Percentiles rank a stretch among this genome's conserved stretches.
These are phyloP conservation scores for Druceiella hillmani DNA, from an alignment of 2,888 invertebrate genomes.

Conservation along the genomic window DNA sequence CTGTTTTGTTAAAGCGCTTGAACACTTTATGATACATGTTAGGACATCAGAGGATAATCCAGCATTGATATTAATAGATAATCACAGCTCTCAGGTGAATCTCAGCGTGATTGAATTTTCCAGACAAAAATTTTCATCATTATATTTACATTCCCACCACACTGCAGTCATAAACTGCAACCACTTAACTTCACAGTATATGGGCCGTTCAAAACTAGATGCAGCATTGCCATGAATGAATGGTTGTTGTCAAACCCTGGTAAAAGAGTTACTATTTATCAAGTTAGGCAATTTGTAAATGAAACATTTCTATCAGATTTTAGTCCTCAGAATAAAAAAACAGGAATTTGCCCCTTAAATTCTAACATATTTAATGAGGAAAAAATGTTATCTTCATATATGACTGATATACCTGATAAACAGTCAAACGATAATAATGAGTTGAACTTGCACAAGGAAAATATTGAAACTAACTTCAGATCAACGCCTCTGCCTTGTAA, in stretches of 20 bases:
- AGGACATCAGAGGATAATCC: constrained; percentile 20
- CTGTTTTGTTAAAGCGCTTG: constrained; percentile 19
- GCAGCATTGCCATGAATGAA: constrained; percentile 18
- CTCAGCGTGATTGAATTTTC: constrained; percentile 18
- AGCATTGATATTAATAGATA: constrained; percentile 21
- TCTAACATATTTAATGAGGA: constrained; percentile 13
- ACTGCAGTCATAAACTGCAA: constrained; percentile 22
- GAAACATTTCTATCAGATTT: constrained; percentile 19
- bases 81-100: constrained; percentile 21
- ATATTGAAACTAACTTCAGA: constrained; percentile 11
- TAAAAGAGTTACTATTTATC: constrained; percentile 22
- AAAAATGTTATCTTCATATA: constrained; percentile 15
- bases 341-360: constrained; percentile 14
- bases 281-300: constrained; percentile 18
- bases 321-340: constrained; percentile 19
- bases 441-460: constrained; percentile 9
- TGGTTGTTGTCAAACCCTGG: constrained; percentile 21
- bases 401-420: constrained; percentile 13
- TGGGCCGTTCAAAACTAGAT: constrained; percentile 19
- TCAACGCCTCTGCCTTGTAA: constrained; percentile 14
- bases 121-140: constrained; percentile 17
- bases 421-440: constrained; percentile 7
- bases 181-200: constrained; percentile 17
- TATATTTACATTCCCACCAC: constrained; percentile 20
- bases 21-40: constrained; percentile 21